These are phyloP conservation scores for Microchirus variegatus DNA, from an alignment of 2,797 vertebrate genomes.

Conservation along the genomic window DNA sequence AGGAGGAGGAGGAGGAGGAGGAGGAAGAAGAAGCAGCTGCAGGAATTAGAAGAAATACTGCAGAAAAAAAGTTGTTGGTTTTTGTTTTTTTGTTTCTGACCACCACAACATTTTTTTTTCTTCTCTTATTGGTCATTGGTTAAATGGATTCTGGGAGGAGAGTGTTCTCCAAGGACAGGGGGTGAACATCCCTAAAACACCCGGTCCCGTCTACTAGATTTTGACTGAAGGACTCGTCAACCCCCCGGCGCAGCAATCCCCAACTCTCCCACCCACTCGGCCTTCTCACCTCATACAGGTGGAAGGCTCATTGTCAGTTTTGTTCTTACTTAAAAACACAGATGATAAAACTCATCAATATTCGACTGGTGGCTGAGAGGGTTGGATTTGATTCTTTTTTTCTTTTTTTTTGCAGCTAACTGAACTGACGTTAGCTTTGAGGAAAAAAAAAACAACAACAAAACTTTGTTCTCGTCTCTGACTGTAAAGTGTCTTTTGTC, in stretches of 20 bases:
- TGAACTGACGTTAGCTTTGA: slow-evolving; percentile 65
- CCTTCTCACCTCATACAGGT: slow-evolving; percentile 68
- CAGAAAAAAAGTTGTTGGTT: slow-evolving; percentile 76
- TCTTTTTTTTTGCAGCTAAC: slow-evolving; percentile 70
- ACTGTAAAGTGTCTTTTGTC: slow-evolving; percentile 72
- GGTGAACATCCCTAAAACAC: slow-evolving; percentile 31
- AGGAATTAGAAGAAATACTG: slow-evolving; percentile 82
- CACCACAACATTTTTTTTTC: slow-evolving; percentile 61
- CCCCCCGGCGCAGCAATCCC: slow-evolving; percentile 38
- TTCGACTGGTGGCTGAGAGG: slow-evolving; percentile 82
- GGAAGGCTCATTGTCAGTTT: slow-evolving; percentile 70
- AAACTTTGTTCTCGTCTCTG: slow-evolving; percentile 69
- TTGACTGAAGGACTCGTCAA: slow-evolving; percentile 47
- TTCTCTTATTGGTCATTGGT: slow-evolving; percentile 56
- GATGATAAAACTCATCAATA: slow-evolving; percentile 99
- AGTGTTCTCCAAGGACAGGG: slow-evolving; percentile 39
- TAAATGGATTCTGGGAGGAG: slow-evolving; percentile 55
- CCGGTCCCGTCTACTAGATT: slow-evolving; percentile 50
- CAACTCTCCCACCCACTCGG: slow-evolving; percentile 67
- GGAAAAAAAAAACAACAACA: slow-evolving; percentile 67
- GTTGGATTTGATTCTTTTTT: slow-evolving; percentile 71
- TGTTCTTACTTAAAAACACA: slow-evolving; percentile 85
- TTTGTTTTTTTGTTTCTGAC: slow-evolving; percentile 26
- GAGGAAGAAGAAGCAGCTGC: slow-evolving; percentile 69
- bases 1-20: slow-evolving; percentile 66